Conservation (phyloP, 2,888 invertebrate genomes). For the Junonia oenone region DNA sequence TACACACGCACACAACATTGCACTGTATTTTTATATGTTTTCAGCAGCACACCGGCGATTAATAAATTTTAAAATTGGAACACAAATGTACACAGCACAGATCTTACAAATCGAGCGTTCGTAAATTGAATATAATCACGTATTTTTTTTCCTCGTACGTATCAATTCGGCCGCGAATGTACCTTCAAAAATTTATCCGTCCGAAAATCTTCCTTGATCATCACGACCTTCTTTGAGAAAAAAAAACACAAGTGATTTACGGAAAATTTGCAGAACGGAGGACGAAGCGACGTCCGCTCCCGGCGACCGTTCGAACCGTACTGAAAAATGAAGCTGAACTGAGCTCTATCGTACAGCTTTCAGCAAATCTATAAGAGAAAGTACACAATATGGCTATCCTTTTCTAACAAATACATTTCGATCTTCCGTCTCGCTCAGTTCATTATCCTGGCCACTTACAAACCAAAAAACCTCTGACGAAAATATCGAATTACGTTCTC, state of each 20-base stretch:
- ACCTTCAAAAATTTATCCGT: slow-evolving; percentile 10
- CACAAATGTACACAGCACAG: slow-evolving; percentile 6
- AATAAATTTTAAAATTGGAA: slow-evolving; percentile 11
- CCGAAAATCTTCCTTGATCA: slow-evolving; percentile 19
- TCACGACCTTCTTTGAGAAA: slow-evolving; percentile 7
- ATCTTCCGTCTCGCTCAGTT: slow-evolving; percentile 39
- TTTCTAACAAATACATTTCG: slow-evolving; percentile 35
- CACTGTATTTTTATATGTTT: slow-evolving; percentile 15
- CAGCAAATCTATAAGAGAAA: slow-evolving; percentile 73
- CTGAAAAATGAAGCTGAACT: slow-evolving; percentile 39
- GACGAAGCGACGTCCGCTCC: slow-evolving; percentile 30
- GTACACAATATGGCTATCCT: slow-evolving; percentile 48
- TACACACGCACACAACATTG: slow-evolving; percentile 9
- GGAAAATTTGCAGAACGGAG: slow-evolving; percentile 37
- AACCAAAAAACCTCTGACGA: slow-evolving; percentile 43
- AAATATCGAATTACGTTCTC: slow-evolving; percentile 47
- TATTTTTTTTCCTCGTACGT: slow-evolving; percentile 6
- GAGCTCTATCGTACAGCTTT: slow-evolving; percentile 49
- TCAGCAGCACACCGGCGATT: slow-evolving; percentile 11
- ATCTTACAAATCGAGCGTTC: slow-evolving; percentile 1
- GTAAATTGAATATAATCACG: slow-evolving; percentile 8
- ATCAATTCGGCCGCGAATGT: slow-evolving; percentile 6
- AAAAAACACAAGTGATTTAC: slow-evolving; percentile 29
- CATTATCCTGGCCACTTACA: slow-evolving; percentile 50
- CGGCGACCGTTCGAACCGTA: slow-evolving; percentile 28